Evolutionary conservation across 1,140 invertebrate genomes (phyloP).

Genomic region (Bombus superbus): DNA sequence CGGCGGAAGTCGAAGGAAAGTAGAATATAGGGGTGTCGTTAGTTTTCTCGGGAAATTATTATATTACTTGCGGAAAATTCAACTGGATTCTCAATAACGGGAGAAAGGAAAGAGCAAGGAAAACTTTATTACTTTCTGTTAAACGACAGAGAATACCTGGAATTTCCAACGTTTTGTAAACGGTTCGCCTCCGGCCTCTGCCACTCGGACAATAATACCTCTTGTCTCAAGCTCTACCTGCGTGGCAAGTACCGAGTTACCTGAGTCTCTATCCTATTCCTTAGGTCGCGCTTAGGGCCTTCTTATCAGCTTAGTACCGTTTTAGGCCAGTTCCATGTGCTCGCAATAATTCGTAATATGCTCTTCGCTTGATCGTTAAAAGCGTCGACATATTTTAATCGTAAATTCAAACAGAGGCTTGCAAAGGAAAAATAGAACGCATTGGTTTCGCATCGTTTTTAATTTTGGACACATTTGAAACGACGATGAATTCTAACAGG

Average conservation of each 20-base stretch:
- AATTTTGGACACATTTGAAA: no score
- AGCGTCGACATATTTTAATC: neutral
- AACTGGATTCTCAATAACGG: neutral
- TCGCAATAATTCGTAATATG: neutral
- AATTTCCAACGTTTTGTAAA: conserved; percentile 61
- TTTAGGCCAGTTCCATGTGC: conserved; percentile 33
- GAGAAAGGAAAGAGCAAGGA: neutral
- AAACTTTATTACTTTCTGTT: conserved; percentile 52
- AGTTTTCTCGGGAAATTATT: neutral
- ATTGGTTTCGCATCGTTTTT: accelerated
- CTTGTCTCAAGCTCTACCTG: conserved; percentile 62
- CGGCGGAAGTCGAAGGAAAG: no score
- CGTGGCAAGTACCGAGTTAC: conserved; percentile 56
- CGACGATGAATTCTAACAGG: no score
- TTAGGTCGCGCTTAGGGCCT: conserved; percentile 52
- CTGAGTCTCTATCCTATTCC: conserved; percentile 51
- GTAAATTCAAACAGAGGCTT: accelerated
- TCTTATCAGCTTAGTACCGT: conserved; percentile 54
- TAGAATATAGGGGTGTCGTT: neutral
- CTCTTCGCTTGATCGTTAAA: neutral
- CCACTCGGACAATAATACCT: conserved; percentile 63
- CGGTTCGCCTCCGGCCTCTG: conserved; percentile 38
- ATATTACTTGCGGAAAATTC: neutral
- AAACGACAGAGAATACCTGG: conserved; percentile 39
- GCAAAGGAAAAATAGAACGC: neutral